These are phyloP conservation scores for Metridium senile DNA, from an alignment of 92 coral and sea anemone species.

Conservation along the genomic window DNA sequence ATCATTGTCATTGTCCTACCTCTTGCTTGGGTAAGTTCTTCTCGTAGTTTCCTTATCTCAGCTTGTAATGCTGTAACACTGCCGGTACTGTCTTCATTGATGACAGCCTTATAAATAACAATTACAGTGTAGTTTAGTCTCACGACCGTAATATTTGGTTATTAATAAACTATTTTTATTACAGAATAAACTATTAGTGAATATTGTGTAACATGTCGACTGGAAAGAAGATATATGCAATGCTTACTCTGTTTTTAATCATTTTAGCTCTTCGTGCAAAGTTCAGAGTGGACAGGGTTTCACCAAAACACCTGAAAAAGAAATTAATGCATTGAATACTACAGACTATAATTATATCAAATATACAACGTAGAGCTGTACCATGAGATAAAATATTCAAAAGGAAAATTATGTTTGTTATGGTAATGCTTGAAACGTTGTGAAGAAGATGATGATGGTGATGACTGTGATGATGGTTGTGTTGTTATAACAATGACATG, in stretches of 20 bases:
- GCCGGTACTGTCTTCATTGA: conserved; percentile 95
- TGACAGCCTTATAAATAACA: conserved; percentile 66
- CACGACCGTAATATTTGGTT: no score
- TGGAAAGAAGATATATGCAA: background rate
- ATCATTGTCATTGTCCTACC: conserved; percentile 42
- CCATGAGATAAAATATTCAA: background rate
- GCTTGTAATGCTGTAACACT: conserved; percentile 93
- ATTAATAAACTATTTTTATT: no score
- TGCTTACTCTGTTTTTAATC: conserved; percentile 91
- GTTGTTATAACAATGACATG: no score
- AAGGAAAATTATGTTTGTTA: background rate
- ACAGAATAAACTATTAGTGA: no score
- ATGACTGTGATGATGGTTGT: no score
- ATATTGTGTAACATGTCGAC: no score
- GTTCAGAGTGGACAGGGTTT: conserved; percentile 92
- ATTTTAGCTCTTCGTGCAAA: conserved; percentile 97
- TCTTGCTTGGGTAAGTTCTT: conserved; percentile 81
- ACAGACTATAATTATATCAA: no score
- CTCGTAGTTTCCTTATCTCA: conserved; percentile 82
- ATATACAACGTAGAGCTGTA: no score
- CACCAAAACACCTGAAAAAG: conserved; percentile 93
- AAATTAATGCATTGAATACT: no score
- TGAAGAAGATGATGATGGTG: no score
- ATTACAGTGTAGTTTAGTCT: background rate
- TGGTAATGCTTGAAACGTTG: no score